A percentile compares a stretch with the other conserved stretches of the same genome.
Conservation (phyloP, 2,888 invertebrate species). For the Trichopria drosophilae region DNA sequence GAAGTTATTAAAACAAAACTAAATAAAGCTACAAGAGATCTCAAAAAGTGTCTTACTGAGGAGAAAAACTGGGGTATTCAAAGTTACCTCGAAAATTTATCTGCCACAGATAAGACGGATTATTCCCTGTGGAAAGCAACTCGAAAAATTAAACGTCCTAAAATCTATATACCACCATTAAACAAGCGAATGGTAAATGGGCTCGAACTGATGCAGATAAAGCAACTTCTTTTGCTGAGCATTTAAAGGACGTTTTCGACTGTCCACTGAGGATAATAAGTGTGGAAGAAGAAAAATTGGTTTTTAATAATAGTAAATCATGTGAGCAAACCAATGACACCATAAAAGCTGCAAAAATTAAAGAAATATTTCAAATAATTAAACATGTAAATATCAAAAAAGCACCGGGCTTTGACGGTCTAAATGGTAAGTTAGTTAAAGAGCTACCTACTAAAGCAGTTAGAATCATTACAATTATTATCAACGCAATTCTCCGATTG, state of each 20-base stretch:
- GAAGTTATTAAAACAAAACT: not conserved
- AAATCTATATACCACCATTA: not conserved
- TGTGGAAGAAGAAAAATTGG: conserved; percentile 2
- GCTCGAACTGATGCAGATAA: not conserved
- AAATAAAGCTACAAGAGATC: not conserved
- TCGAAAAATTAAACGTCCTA: not conserved
- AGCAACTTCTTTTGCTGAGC: not conserved
- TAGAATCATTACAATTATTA: not conserved
- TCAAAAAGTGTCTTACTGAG: not conserved
- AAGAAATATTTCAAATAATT: not conserved
- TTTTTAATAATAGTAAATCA: too few species aligned
- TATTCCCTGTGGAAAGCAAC: too few species aligned
- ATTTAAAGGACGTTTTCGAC: not conserved
- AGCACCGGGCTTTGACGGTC: not conserved
- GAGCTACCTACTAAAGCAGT: not conserved
- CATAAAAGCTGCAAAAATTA: not conserved
- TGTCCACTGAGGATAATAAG: not conserved
- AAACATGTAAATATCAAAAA: not conserved
- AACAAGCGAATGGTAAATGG: conserved; percentile 1
- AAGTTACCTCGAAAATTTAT: not conserved
- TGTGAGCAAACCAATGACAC: too few species aligned
- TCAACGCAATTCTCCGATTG: not conserved
- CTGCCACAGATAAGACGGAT: not conserved
- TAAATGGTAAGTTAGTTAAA: not conserved
- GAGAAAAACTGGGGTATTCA: too few species aligned